A percentile compares a stretch with the other conserved stretches of the same genome.
Evolutionary conservation across 2,797 vertebrate genomes (phyloP).

Genomic region (Percopsis omiscomaycus): DNA sequence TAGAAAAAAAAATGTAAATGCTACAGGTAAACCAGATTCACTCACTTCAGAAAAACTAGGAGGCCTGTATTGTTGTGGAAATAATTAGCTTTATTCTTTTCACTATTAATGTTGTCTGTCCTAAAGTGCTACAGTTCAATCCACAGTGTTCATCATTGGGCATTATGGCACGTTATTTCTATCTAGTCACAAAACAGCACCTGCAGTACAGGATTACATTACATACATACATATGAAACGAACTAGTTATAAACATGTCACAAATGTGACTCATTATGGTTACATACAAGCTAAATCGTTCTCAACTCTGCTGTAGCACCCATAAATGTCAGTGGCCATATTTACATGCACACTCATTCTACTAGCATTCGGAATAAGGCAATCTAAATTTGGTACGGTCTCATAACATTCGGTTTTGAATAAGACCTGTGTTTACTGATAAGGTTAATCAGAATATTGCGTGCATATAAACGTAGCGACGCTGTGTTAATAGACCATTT

Average conservation of each 20-base stretch:
- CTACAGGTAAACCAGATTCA: background rate
- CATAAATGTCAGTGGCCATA: too few species aligned
- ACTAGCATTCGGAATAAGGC: too few species aligned
- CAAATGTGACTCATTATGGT: conserved; percentile 21
- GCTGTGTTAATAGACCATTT: background rate
- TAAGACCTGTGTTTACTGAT: too few species aligned
- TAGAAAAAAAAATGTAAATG: conserved; percentile 16
- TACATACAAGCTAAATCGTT: background rate
- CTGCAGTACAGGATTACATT: conserved; percentile 34
- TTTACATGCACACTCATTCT: too few species aligned
- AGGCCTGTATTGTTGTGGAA: conserved; percentile 19
- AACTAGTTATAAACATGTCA: conserved; percentile 18
- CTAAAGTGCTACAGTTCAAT: conserved; percentile 70
- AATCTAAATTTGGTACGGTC: too few species aligned
- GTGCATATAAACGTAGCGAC: conserved; percentile 7
- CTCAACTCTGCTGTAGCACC: too few species aligned
- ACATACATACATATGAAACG: conserved; percentile 32
- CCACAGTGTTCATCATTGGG: conserved; percentile 48
- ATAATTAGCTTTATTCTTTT: conserved; percentile 72
- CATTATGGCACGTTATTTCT: conserved; percentile 64
- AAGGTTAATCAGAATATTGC: conserved; percentile 7
- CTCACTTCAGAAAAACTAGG: background rate
- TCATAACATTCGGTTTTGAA: too few species aligned
- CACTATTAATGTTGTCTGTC: conserved; percentile 36
- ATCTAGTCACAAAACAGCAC: conserved; percentile 35